Evolutionary conservation across 2,888 invertebrate species (phyloP).

Genomic region (Bhutanitis thaidina): DNA sequence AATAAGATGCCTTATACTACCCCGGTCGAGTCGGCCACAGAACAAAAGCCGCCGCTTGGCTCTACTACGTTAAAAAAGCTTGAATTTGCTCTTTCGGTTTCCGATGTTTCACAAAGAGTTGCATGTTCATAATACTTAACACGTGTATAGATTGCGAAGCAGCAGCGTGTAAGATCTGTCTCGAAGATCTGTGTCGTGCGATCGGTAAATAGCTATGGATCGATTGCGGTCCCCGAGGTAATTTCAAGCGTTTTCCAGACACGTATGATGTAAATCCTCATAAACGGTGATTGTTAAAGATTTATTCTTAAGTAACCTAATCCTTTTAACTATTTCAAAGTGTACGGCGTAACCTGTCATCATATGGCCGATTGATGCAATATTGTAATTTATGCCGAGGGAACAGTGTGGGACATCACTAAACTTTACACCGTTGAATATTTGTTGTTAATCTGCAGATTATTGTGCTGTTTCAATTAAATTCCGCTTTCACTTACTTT

Average conservation of each 20-base stretch:
- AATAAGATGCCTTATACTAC: no score
- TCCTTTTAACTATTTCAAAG: conserved; percentile 8
- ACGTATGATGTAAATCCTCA: conserved; percentile 14
- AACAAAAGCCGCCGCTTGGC: no score
- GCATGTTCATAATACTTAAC: conserved; percentile 5
- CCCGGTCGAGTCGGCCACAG: no score
- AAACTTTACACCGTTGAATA: no score
- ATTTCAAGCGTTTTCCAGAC: conserved; percentile 7
- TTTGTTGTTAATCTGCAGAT: no score
- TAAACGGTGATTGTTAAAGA: conserved; percentile 9
- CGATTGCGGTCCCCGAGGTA: conserved; percentile 6
- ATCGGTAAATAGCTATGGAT: neutral
- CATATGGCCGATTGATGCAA: neutral
- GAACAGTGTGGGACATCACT: neutral
- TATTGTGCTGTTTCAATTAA: no score
- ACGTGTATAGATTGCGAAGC: conserved; percentile 3
- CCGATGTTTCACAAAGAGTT: neutral
- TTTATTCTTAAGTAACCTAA: conserved; percentile 14
- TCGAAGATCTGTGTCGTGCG: neutral
- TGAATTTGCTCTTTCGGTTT: no score
- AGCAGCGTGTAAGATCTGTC: conserved; percentile 1
- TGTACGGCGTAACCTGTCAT: conserved; percentile 6
- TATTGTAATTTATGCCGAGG: neutral
- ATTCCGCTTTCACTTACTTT: no score
- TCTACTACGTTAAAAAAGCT: no score